Percentiles rank a stretch among this genome's conserved stretches.
These are phyloP conservation scores for Narcine bancroftii DNA, from an alignment of 2,113 vertebrate species.

Conservation along the genomic window DNA sequence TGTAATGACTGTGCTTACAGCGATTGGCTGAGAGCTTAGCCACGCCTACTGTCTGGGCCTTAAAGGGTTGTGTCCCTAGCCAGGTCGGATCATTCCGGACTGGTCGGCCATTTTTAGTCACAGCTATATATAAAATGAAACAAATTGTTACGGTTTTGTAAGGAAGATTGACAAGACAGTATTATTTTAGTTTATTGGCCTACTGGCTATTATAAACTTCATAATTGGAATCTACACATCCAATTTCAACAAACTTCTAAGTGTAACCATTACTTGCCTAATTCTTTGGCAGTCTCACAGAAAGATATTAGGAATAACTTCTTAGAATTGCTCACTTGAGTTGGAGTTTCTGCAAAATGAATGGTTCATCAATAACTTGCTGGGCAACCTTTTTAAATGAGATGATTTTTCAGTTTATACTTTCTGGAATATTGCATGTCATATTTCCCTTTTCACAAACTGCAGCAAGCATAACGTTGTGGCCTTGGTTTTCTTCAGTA, in stretches of 20 bases:
- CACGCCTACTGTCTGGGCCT: no score
- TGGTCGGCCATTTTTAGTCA: neutral
- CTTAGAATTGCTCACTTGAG: neutral
- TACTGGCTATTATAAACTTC: neutral
- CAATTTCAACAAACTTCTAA: neutral
- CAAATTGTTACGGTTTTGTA: neutral
- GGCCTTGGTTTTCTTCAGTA: neutral
- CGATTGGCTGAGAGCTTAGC: no score
- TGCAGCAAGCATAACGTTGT: neutral
- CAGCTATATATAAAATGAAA: neutral
- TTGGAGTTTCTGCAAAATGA: neutral
- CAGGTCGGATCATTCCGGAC: no score
- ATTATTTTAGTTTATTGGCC: neutral
- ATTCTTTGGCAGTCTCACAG: neutral
- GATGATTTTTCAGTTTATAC: slow-evolving; percentile 3
- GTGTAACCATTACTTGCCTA: neutral
- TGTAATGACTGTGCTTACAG: no score
- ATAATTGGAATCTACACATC: neutral
- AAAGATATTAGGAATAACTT: neutral
- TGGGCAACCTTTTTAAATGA: neutral
- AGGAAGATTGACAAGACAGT: neutral
- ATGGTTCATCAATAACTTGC: neutral
- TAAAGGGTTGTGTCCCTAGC: no score
- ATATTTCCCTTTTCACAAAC: neutral
- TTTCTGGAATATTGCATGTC: neutral